Conservation (phyloP, 2,888 invertebrate genomes). For the Lasioglossum calceatum region DNA sequence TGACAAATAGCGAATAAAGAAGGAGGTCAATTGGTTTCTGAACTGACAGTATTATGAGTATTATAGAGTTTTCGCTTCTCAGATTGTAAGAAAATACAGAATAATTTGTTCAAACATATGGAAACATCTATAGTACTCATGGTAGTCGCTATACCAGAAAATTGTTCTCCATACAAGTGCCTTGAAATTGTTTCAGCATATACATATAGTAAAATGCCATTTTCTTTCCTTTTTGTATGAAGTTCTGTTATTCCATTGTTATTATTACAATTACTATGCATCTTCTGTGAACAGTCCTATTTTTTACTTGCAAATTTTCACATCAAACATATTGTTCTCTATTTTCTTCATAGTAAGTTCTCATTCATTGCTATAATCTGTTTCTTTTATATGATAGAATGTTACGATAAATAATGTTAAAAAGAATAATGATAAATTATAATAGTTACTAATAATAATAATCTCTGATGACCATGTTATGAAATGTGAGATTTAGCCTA, state of each 20-base stretch:
- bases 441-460: conserved; percentile 26
- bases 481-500: conserved; percentile 35
- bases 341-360: conserved; percentile 19
- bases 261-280: conserved; percentile 14
- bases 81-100: conserved; percentile 20
- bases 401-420: conserved; percentile 34
- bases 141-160: conserved; percentile 51
- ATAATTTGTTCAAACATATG: conserved; percentile 31
- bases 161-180: conserved; percentile 35
- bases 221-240: conserved; percentile 35
- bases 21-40: conserved; percentile 49
- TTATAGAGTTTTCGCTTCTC: conserved; percentile 54
- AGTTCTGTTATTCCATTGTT: conserved; percentile 30
- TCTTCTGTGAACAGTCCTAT: background rate
- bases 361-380: conserved; percentile 27
- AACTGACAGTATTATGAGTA: conserved; percentile 63
- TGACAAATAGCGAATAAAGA: conserved; percentile 57
- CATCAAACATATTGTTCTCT: conserved; percentile 13
- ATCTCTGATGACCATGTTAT: conserved; percentile 37
- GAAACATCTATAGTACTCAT: conserved; percentile 63
- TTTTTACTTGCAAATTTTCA: conserved; percentile 24
- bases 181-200: too few species aligned
- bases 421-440: conserved; percentile 6
- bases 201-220: conserved; percentile 17
- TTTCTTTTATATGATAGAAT: conserved; percentile 25